A percentile compares a stretch with the other conserved stretches of the same genome.
These are phyloP conservation scores for Plebejus argus DNA, from an alignment of 2,888 invertebrate species.

Conservation along the genomic window DNA sequence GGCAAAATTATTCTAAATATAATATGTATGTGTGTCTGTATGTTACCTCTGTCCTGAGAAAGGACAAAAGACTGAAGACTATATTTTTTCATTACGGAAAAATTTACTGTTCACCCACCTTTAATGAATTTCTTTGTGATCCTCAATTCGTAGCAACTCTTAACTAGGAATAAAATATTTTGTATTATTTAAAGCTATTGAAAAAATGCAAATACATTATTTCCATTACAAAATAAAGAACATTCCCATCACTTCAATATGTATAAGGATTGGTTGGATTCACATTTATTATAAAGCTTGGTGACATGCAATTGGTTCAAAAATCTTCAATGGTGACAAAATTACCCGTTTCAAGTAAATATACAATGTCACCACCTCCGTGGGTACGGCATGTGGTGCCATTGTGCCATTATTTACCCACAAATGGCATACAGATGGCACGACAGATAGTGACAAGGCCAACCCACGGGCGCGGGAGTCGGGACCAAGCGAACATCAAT, in stretches of 20 bases:
- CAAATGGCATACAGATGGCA: constrained; percentile 75
- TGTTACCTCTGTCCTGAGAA: too few species aligned
- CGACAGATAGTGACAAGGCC: constrained; percentile 72
- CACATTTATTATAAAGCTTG: neutral
- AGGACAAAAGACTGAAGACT: too few species aligned
- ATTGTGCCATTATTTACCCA: constrained; percentile 70
- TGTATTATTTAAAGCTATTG: too few species aligned
- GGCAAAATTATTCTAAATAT: neutral
- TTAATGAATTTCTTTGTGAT: too few species aligned
- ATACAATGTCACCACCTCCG: constrained; percentile 39
- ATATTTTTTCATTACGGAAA: too few species aligned
- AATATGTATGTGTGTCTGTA: too few species aligned
- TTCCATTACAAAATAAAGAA: neutral
- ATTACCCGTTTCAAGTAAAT: constrained; percentile 8
- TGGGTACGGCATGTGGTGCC: constrained; percentile 58
- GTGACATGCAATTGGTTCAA: neutral
- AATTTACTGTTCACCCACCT: too few species aligned
- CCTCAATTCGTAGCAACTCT: too few species aligned
- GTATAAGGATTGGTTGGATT: neutral
- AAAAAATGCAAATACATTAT: too few species aligned
- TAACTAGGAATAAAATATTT: too few species aligned
- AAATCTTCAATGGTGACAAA: neutral
- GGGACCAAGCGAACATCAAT: neutral
- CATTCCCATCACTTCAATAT: neutral
- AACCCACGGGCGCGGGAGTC: too few species aligned